phyloP scores from a whole-genome alignment of 1,140 invertebrate genomes.

The Berghia stephanieae region DNA sequence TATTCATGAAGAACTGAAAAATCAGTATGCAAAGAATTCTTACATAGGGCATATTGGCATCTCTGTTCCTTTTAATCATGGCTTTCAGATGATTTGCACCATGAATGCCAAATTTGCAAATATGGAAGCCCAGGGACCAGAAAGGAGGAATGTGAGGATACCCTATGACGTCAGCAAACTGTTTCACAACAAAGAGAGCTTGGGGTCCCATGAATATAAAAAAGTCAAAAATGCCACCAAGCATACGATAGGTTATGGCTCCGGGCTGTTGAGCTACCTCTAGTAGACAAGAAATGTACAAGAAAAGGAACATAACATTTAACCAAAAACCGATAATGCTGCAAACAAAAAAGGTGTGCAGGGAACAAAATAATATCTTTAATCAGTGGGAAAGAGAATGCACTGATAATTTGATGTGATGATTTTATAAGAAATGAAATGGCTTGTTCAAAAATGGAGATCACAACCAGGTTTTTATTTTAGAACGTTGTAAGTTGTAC shows the following conservation, averaged over 20 bases:
- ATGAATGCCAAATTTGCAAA: conserved; percentile 53
- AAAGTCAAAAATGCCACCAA: conserved; percentile 65
- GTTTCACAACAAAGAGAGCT: conserved; percentile 80
- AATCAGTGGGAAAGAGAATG: too few relatives aligned
- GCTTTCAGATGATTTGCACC: conserved; percentile 39
- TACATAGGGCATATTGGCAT: conserved; percentile 54
- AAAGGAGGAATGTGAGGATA: conserved; percentile 55
- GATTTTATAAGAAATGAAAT: too few relatives aligned
- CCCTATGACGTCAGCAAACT: conserved; percentile 72
- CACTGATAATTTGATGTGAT: too few relatives aligned
- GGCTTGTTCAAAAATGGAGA: too few relatives aligned
- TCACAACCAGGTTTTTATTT: too few relatives aligned
- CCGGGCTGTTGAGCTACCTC: conserved; percentile 77
- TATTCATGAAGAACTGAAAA: neutral
- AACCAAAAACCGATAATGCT: too few relatives aligned
- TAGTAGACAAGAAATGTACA: conserved; percentile 50
- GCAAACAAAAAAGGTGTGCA: too few relatives aligned
- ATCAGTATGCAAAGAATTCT: conserved; percentile 17
- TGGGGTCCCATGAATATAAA: conserved; percentile 61
- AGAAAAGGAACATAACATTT: neutral
- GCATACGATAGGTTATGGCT: conserved; percentile 50
- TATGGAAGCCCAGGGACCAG: conserved; percentile 57
- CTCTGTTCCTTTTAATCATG: conserved; percentile 48
- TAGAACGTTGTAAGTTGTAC: too few relatives aligned
- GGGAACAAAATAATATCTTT: too few relatives aligned